Evolutionary conservation across 2,888 invertebrate genomes (phyloP).

Genomic region (Metalampra italica): DNA sequence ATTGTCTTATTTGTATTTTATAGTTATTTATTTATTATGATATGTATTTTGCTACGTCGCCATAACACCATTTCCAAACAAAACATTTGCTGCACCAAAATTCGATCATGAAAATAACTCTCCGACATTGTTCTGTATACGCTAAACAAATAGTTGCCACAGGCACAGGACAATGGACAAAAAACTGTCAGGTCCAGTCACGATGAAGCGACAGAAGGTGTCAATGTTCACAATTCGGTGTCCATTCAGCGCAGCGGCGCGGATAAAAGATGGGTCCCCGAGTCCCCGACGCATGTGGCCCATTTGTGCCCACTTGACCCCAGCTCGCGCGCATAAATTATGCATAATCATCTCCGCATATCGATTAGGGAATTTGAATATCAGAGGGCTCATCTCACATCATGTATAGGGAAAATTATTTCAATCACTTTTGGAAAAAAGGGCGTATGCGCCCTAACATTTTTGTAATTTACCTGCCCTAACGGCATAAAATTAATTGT

Average conservation of each 20-base stretch:
- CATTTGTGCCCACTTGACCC: constrained; percentile 66
- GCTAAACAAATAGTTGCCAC: constrained; percentile 1
- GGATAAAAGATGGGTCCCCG: constrained; percentile 35
- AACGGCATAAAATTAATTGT: no score
- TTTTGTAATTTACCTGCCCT: no score
- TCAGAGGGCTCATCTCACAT: no score
- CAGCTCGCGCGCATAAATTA: constrained; percentile 64
- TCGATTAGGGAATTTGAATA: constrained; percentile 7
- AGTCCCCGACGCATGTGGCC: constrained; percentile 23
- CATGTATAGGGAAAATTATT: no score
- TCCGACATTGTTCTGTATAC: constrained; percentile 5
- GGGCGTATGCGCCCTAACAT: no score
- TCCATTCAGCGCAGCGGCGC: constrained; percentile 42
- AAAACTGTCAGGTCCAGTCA: constrained; percentile 38
- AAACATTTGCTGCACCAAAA: not conserved
- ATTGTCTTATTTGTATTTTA: no score
- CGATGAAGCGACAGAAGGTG: constrained; percentile 55
- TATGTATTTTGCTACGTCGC: no score
- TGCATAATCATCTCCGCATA: constrained; percentile 64
- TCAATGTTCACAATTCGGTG: constrained; percentile 58
- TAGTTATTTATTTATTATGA: no score
- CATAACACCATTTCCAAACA: no score
- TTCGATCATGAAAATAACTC: constrained; percentile 5
- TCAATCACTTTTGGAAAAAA: no score
- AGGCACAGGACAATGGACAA: constrained; percentile 22